Conservation (phyloP, 2,113 vertebrate species). For the Glaucomys volans region DNA sequence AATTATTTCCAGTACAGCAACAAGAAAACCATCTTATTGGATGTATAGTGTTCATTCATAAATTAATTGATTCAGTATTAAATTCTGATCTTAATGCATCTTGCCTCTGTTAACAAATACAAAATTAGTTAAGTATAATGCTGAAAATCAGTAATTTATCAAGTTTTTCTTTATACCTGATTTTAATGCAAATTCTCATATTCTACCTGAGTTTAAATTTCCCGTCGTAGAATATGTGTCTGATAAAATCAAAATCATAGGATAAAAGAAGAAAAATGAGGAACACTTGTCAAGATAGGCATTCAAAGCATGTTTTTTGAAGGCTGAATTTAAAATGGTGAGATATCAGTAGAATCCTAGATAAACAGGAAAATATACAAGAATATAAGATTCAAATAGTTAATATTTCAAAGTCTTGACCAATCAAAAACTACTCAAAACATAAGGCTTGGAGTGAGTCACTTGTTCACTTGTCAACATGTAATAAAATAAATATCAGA, state of each 20-base stretch:
- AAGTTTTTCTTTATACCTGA: too few species aligned
- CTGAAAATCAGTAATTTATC: not conserved
- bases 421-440: slow-evolving; percentile 19
- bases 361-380: not conserved
- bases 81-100: not conserved
- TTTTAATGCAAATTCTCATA: not conserved
- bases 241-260: not conserved
- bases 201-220: not conserved
- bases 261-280: not conserved
- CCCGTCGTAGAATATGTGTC: accelerated
- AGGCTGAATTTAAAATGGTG: not conserved
- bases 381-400: not conserved
- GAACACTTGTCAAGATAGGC: not conserved
- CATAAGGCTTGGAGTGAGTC: not conserved
- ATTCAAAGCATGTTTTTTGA: not conserved
- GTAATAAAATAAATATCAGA: not conserved
- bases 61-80: not conserved
- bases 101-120: too few species aligned
- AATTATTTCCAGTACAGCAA: not conserved
- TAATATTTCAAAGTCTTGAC: not conserved
- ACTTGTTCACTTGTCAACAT: not conserved
- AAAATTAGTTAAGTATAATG: not conserved
- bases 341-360: not conserved
- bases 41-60: not conserved
- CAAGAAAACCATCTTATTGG: not conserved